Evolutionary conservation across 2,888 invertebrate species (phyloP).

Genomic region (Machimus rusticus): DNA sequence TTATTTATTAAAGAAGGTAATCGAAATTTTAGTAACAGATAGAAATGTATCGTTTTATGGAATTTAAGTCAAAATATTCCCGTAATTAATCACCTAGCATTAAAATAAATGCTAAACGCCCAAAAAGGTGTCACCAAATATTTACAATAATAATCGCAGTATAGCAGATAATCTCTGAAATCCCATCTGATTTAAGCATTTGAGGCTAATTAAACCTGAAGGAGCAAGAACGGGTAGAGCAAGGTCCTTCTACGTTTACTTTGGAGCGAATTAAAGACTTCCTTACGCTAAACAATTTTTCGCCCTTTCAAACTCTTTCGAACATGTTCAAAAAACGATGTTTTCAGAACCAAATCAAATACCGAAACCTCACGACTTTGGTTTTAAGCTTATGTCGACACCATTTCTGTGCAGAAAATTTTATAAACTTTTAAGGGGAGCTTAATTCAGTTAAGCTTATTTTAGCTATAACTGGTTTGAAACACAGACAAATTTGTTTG

Average conservation of each 20-base stretch:
- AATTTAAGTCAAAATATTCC: not conserved
- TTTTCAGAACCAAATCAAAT: not conserved
- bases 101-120: not conserved
- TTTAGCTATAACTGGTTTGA: not conserved
- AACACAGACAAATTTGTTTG: not conserved
- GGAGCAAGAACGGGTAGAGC: not conserved
- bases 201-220: slow-evolving; percentile 1
- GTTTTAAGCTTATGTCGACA: not conserved
- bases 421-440: not conserved
- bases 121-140: not conserved
- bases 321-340: not conserved
- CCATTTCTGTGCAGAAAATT: not conserved
- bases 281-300: not conserved
- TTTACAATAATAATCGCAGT: slow-evolving; percentile 1
- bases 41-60: not conserved
- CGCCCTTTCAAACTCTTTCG: not conserved
- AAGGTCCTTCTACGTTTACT: not conserved
- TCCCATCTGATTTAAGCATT: slow-evolving; percentile 21
- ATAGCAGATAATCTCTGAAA: slow-evolving; percentile 9
- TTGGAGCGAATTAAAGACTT: not conserved
- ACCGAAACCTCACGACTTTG: not conserved
- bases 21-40: not conserved
- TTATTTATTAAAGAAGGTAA: not conserved
- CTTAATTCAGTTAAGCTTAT: not conserved
- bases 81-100: not conserved